Evolutionary conservation across 2,113 vertebrate genomes (phyloP).

Genomic region (Lepisosteus osseus): DNA sequence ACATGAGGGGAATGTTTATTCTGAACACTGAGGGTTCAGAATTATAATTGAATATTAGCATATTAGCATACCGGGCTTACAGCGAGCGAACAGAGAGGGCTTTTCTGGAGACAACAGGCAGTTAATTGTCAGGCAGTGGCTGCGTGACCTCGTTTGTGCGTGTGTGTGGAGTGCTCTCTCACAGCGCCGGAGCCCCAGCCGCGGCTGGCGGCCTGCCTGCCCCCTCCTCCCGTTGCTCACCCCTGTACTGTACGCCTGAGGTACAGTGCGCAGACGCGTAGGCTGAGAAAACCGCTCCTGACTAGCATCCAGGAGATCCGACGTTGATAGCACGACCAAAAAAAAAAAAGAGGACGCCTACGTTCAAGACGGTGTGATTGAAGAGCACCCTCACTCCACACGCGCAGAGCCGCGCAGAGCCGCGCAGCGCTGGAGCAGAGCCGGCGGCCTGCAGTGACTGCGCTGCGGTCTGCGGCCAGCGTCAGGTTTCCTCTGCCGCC

Average conservation of each 20-base stretch:
- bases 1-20: slow-evolving; percentile 35
- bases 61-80: slow-evolving; percentile 18
- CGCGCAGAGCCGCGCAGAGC: not conserved
- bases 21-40: slow-evolving; percentile 28
- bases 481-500: slow-evolving; percentile 11
- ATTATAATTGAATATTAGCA: slow-evolving; percentile 41
- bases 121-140: slow-evolving; percentile 29
- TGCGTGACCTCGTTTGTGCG: slow-evolving; percentile 28
- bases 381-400: not conserved
- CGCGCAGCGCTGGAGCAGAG: not conserved
- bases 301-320: no score
- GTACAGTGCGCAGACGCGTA: no score
- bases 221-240: not conserved
- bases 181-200: slow-evolving; percentile 4
- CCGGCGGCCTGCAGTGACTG: not conserved
- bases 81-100: slow-evolving; percentile 25
- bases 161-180: not conserved
- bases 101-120: slow-evolving; percentile 35
- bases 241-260: not conserved
- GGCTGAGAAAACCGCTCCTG: no score
- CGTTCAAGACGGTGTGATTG: no score
- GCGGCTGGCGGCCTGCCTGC: not conserved
- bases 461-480: slow-evolving; percentile 6
- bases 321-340: no score
- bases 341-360: no score